Conservation (phyloP, 2,113 vertebrate species). For the Odocoileus virginianus region DNA sequence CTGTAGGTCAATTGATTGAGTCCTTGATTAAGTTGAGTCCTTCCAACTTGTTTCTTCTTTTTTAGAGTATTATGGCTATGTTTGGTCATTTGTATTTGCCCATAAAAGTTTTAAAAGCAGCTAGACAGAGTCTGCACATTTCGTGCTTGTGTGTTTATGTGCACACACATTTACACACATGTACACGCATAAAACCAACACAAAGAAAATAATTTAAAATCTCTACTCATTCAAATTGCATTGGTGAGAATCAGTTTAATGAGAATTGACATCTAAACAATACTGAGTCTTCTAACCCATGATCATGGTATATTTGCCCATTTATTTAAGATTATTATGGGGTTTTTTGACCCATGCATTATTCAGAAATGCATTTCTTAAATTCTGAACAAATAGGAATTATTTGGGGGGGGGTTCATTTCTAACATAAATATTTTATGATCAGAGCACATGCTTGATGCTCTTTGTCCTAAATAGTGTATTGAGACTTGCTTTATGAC, state of each 20-base stretch:
- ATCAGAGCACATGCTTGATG: not conserved
- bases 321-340: not conserved
- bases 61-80: not conserved
- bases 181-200: not conserved
- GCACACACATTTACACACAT: not conserved
- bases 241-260: not conserved
- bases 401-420: not conserved
- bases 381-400: not conserved
- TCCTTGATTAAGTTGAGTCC: not conserved
- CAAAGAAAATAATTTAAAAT: not conserved
- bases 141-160: too few species aligned
- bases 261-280: not conserved
- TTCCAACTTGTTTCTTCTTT: not conserved
- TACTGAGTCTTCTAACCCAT: not conserved
- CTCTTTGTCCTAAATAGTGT: not conserved
- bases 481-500: not conserved
- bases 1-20: not conserved
- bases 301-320: not conserved
- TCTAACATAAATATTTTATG: not conserved
- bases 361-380: not conserved
- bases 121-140: not conserved
- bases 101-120: not conserved
- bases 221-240: not conserved
- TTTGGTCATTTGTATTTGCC: not conserved
- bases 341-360: not conserved